Percentiles rank a stretch among this genome's conserved stretches.
Conservation (phyloP, 2,888 invertebrate genomes). For the Physocephala rufipes region DNA sequence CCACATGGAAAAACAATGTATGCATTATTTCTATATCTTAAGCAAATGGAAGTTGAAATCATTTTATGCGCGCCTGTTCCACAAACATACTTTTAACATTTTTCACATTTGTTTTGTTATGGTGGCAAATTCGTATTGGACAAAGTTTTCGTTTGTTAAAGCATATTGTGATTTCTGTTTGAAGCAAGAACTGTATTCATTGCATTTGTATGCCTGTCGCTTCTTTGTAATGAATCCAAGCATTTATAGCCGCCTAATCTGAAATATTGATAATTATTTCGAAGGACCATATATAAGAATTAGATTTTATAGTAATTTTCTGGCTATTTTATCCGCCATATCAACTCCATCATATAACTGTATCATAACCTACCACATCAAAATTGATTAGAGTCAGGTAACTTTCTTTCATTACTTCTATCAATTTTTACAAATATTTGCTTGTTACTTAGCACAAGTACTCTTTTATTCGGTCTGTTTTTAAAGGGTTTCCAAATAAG, state of each 20-base stretch:
- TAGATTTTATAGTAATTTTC: slow-evolving; percentile 50
- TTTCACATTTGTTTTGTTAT: slow-evolving; percentile 1
- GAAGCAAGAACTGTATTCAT: too few relatives aligned
- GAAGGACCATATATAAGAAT: slow-evolving; percentile 48
- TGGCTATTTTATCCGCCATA: slow-evolving; percentile 51
- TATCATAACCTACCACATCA: slow-evolving; percentile 43
- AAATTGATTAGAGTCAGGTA: slow-evolving; percentile 33
- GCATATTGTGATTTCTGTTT: too few relatives aligned
- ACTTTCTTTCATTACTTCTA: slow-evolving; percentile 35
- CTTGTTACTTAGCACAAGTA: too few relatives aligned
- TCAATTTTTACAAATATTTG: too few relatives aligned
- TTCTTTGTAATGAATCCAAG: too few relatives aligned
- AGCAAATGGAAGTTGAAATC: background rate
- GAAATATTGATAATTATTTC: too few relatives aligned
- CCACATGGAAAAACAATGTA: background rate
- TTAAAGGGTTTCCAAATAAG: too few relatives aligned
- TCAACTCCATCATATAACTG: slow-evolving; percentile 44
- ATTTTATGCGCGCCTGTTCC: background rate
- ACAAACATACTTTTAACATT: slow-evolving; percentile 1
- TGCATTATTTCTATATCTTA: background rate
- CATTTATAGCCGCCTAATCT: too few relatives aligned
- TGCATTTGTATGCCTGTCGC: too few relatives aligned
- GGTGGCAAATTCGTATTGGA: slow-evolving; percentile 17
- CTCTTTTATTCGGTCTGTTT: too few relatives aligned
- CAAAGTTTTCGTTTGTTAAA: too few relatives aligned